Conservation (phyloP, 2,113 vertebrate species). For the Sapajus apella region DNA sequence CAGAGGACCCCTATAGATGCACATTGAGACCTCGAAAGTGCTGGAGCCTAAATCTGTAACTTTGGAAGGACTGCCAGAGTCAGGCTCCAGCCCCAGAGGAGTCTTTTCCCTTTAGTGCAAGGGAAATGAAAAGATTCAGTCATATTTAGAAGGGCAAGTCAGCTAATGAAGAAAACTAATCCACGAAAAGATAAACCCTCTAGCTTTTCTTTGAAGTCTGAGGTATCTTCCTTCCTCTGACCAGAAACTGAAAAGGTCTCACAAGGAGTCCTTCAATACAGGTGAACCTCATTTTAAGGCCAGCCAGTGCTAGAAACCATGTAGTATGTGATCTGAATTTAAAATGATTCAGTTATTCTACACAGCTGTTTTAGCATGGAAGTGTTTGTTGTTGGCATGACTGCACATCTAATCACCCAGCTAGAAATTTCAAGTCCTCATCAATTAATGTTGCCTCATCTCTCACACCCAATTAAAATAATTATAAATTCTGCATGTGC, state of each 20-base stretch:
- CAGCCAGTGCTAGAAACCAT: not conserved
- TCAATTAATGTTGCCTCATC: conserved; percentile 2
- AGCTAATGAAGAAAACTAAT: not conserved
- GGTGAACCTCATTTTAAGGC: not conserved
- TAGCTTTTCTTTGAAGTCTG: not conserved
- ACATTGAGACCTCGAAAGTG: fast-evolving
- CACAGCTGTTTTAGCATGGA: not conserved
- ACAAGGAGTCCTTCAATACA: not conserved
- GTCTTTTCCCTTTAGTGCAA: not conserved
- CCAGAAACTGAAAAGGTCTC: not conserved
- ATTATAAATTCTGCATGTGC: not conserved
- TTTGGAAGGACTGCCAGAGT: not conserved
- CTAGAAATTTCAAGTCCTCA: not conserved
- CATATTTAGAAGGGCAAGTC: not conserved
- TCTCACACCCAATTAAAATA: not conserved
- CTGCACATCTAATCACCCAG: not conserved
- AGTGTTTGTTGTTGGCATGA: not conserved
- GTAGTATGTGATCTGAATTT: not conserved
- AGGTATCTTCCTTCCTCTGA: not conserved
- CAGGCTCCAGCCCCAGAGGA: not conserved
- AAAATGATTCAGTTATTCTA: not conserved
- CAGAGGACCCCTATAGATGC: not conserved
- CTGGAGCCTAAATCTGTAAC: not conserved
- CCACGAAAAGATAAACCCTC: not conserved
- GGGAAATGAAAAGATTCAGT: not conserved